A percentile compares a stretch with the other conserved stretches of the same genome.
phyloP scores from a whole-genome alignment of 92 coral and sea anemone species.

The Paramuricea clavata region DNA sequence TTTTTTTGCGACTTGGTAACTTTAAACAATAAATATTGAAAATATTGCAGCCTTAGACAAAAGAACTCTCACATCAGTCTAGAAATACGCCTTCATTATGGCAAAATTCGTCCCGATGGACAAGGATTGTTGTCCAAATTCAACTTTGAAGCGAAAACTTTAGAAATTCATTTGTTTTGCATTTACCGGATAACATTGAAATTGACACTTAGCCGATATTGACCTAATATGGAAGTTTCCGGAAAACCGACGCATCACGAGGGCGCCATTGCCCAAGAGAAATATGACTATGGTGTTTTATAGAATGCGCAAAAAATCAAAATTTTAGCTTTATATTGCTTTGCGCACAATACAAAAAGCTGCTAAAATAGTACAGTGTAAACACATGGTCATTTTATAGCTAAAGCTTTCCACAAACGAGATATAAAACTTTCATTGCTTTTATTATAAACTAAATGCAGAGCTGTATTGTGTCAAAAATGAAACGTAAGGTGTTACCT shows the following conservation, averaged over 20 bases:
- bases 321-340: too few relatives aligned
- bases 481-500: too few relatives aligned
- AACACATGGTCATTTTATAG: too few relatives aligned
- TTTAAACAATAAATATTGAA: constrained; percentile 10
- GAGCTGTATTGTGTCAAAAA: too few relatives aligned
- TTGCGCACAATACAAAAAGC: too few relatives aligned
- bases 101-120: constrained; percentile 74
- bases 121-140: constrained; percentile 67
- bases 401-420: too few relatives aligned
- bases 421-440: neutral
- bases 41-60: constrained; percentile 15
- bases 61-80: neutral
- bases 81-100: constrained; percentile 17
- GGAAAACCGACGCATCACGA: constrained; percentile 27
- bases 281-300: neutral
- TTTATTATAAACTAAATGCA: neutral
- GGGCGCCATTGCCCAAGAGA: neutral
- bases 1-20: neutral
- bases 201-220: constrained; percentile 41
- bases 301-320: too few relatives aligned
- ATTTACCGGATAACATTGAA: constrained; percentile 34
- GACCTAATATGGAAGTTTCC: constrained; percentile 27
- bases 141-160: constrained; percentile 43
- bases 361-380: too few relatives aligned
- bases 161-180: constrained; percentile 46